Evolutionary conservation across 64 coral and sea anemone species (phyloP).

Genomic region (Montipora foliosa): DNA sequence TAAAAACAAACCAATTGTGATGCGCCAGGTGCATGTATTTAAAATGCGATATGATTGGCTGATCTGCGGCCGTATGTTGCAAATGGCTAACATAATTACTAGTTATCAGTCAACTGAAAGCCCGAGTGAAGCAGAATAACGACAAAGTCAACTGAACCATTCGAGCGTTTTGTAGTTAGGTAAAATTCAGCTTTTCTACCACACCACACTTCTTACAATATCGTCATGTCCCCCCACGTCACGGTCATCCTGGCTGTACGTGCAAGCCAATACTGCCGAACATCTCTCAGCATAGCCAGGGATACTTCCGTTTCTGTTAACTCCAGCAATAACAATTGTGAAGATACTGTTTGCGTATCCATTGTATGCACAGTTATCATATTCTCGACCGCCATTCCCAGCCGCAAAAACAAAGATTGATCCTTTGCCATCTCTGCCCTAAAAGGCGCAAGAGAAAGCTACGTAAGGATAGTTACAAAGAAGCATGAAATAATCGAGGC

Average conservation of each 20-base stretch:
- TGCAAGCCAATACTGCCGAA: constrained; percentile 27
- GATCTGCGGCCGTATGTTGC: too few relatives aligned
- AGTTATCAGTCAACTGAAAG: too few relatives aligned
- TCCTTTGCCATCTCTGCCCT: constrained; percentile 55
- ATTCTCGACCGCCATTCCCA: constrained; percentile 43
- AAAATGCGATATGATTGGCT: too few relatives aligned
- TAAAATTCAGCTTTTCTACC: neutral
- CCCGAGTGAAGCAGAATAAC: too few relatives aligned
- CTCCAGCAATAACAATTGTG: constrained; percentile 46
- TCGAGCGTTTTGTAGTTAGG: neutral
- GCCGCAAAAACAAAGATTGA: constrained; percentile 63
- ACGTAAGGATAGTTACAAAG: neutral
- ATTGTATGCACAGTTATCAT: constrained; percentile 72
- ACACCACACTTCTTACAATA: neutral
- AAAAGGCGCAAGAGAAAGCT: neutral
- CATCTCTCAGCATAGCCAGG: constrained; percentile 55
- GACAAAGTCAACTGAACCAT: too few relatives aligned
- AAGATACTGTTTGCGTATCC: constrained; percentile 46
- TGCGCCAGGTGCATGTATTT: too few relatives aligned
- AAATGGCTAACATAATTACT: too few relatives aligned
- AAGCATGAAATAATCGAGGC: too few relatives aligned
- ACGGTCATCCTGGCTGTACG: constrained; percentile 43
- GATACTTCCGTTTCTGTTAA: constrained; percentile 28
- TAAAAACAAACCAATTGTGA: too few relatives aligned
- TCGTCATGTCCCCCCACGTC: neutral